A percentile compares a stretch with the other conserved stretches of the same genome.
Evolutionary conservation across 2,888 invertebrate species (phyloP).

Genomic region (Endomychus coccineus): DNA sequence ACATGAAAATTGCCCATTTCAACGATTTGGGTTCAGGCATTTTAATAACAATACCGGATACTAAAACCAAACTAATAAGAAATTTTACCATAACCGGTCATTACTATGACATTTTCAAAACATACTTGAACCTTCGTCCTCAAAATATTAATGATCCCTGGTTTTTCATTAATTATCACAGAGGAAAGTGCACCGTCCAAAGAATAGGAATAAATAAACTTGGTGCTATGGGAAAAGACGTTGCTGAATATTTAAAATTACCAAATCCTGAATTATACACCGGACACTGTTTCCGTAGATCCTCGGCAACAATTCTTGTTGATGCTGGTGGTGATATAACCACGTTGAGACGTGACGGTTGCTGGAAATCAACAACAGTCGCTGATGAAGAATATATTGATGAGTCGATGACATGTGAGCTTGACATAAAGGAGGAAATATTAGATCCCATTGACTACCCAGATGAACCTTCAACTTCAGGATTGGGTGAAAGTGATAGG

Average conservation of each 20-base stretch:
- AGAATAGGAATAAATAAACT: conserved; percentile 11
- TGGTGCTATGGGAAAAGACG: conserved; percentile 11
- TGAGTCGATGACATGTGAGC: not conserved
- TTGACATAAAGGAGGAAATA: no score
- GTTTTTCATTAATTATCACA: conserved; percentile 13
- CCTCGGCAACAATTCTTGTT: conserved; percentile 1
- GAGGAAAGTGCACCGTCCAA: conserved; percentile 11
- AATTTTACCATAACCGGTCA: conserved; percentile 10
- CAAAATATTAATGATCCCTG: conserved; percentile 6
- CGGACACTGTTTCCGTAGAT: no score
- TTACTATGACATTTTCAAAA: conserved; percentile 10
- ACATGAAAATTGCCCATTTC: conserved; percentile 10
- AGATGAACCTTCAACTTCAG: no score
- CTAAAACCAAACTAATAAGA: conserved; percentile 12
- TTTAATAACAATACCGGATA: conserved; percentile 10
- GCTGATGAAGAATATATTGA: conserved; percentile 2
- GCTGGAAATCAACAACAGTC: conserved; percentile 3
- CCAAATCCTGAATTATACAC: no score
- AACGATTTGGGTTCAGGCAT: conserved; percentile 8
- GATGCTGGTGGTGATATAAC: conserved; percentile 4
- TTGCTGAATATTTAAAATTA: conserved; percentile 13
- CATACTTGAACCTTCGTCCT: conserved; percentile 9
- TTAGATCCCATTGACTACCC: no score
- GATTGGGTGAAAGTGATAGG: no score
- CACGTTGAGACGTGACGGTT: not conserved